Evolutionary conservation across 1,140 invertebrate species (phyloP).

Genomic region (Penaeus chinensis): DNA sequence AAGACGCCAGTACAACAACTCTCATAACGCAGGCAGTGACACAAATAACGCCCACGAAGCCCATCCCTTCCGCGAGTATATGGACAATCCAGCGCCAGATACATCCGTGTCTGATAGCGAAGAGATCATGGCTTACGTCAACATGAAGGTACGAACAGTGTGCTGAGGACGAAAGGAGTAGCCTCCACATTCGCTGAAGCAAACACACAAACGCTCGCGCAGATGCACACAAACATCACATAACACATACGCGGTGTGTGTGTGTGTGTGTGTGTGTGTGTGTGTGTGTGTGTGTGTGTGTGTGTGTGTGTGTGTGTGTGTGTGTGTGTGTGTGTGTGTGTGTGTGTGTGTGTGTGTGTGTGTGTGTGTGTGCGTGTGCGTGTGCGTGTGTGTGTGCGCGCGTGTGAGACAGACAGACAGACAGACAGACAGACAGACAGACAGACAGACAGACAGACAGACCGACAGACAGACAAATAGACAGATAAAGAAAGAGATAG

Average conservation of each 20-base stretch:
- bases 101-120: slow-evolving; percentile 63
- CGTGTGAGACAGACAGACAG: too few species aligned
- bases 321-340: too few species aligned
- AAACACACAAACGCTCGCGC: background rate
- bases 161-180: background rate
- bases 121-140: slow-evolving; percentile 64
- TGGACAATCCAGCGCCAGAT: slow-evolving; percentile 62
- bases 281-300: too few species aligned
- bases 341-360: too few species aligned
- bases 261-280: too few species aligned
- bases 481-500: too few species aligned
- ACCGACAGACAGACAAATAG: too few species aligned
- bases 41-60: slow-evolving; percentile 26
- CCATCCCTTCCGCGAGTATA: slow-evolving; percentile 64
- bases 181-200: background rate
- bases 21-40: background rate
- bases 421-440: too few species aligned
- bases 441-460: too few species aligned
- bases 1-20: slow-evolving; percentile 19
- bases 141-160: slow-evolving; percentile 59
- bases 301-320: too few species aligned
- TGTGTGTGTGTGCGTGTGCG: too few species aligned
- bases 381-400: too few species aligned
- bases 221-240: background rate
- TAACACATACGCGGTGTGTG: background rate